phyloP scores from a whole-genome alignment of 2,797 vertebrate species.

The Poecile montanus region DNA sequence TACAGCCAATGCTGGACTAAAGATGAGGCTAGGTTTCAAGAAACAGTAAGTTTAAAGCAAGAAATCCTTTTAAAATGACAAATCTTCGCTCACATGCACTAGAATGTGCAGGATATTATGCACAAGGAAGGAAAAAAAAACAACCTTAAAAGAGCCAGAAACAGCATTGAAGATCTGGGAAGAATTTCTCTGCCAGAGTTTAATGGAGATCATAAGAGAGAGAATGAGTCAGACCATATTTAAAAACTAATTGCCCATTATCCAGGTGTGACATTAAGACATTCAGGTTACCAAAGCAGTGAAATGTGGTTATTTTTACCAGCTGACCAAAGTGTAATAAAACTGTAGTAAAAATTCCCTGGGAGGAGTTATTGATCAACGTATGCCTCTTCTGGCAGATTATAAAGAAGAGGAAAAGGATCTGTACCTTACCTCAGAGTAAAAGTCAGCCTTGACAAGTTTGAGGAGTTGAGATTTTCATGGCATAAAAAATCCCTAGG shows the following conservation, averaged over 20 bases:
- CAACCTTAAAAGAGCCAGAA: neutral
- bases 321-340: neutral
- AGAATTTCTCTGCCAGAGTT: slow-evolving; percentile 13
- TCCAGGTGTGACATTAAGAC: neutral
- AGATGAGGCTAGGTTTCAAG: neutral
- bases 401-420: neutral
- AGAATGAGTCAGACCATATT: neutral
- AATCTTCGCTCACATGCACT: neutral
- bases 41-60: neutral
- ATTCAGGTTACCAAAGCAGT: neutral
- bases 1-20: neutral
- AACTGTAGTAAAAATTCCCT: neutral
- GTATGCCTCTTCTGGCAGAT: neutral
- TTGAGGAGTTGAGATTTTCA: neutral
- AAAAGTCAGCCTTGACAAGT: neutral
- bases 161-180: neutral
- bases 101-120: neutral
- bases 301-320: neutral
- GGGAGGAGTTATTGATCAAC: neutral
- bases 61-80: neutral
- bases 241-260: slow-evolving; percentile 9
- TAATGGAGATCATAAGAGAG: neutral
- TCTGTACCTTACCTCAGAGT: neutral
- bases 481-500: neutral
- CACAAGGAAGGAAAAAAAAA: neutral